These are phyloP conservation scores for Stenoptilia bipunctidactyla DNA, from an alignment of 2,888 invertebrate species.

Conservation along the genomic window DNA sequence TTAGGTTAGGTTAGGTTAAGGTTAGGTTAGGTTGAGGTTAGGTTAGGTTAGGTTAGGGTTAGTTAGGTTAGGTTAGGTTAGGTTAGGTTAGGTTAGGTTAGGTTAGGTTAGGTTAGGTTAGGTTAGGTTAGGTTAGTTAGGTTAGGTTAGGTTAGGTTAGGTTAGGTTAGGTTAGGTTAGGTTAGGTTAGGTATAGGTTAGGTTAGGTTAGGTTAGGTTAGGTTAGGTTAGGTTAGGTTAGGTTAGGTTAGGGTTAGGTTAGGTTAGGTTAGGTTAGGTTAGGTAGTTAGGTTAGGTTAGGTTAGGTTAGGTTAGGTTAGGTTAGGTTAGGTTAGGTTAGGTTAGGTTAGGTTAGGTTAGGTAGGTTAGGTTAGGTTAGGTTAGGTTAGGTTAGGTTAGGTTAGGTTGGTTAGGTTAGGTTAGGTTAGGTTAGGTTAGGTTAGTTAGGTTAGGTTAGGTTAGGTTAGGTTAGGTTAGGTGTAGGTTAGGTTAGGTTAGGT, in stretches of 20 bases:
- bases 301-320: constrained; percentile 10
- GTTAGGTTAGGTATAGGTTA: constrained; percentile 9
- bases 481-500: constrained; percentile 15
- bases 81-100: constrained; percentile 13
- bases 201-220: constrained; percentile 9
- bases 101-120: constrained; percentile 14
- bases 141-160: constrained; percentile 13
- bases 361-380: constrained; percentile 18
- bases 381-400: constrained; percentile 13
- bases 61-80: constrained; percentile 13
- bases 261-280: constrained; percentile 11
- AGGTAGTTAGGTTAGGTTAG: constrained; percentile 12
- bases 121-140: constrained; percentile 15
- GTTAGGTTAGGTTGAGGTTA: no score
- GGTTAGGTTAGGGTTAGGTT: constrained; percentile 11
- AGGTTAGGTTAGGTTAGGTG: constrained; percentile 13
- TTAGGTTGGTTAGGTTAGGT: constrained; percentile 5
- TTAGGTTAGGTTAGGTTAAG: constrained; percentile 15
- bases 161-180: constrained; percentile 8
- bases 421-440: constrained; percentile 5
- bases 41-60: constrained; percentile 17
- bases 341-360: constrained; percentile 9
- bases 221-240: constrained; percentile 13
- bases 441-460: constrained; percentile 10
- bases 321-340: constrained; percentile 8